Evolutionary conservation across 2,888 invertebrate genomes (phyloP).

Genomic region (Junonia oenone): DNA sequence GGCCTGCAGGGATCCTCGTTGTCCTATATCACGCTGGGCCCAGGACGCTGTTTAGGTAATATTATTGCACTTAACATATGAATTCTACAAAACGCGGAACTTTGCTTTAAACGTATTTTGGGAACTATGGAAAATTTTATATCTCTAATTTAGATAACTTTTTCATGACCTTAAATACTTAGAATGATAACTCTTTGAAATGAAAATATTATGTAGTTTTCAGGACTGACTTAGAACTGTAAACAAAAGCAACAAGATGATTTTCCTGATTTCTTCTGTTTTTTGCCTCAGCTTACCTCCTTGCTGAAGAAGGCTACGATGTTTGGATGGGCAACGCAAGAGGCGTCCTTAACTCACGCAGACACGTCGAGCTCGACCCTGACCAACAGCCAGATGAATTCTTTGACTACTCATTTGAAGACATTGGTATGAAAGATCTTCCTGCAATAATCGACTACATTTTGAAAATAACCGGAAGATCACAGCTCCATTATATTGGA

Average conservation of each 20-base stretch:
- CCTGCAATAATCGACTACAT: slow-evolving; percentile 57
- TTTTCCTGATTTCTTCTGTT: no score
- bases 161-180: no score
- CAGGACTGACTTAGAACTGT: no score
- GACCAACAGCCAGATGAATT: slow-evolving; percentile 45
- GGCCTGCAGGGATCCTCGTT: slow-evolving; percentile 36
- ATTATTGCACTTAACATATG: neutral
- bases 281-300: slow-evolving; percentile 61
- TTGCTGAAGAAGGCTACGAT: slow-evolving; percentile 84
- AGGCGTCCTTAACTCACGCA: slow-evolving; percentile 85
- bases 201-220: no score
- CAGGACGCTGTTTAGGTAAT: slow-evolving; percentile 35
- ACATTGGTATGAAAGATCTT: slow-evolving; percentile 53
- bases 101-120: no score
- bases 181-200: no score
- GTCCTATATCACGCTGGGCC: slow-evolving; percentile 32
- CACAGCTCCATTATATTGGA: slow-evolving; percentile 58
- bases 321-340: slow-evolving; percentile 91
- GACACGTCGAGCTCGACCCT: slow-evolving; percentile 66
- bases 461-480: slow-evolving; percentile 40
- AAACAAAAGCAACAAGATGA: no score
- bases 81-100: neutral
- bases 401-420: slow-evolving; percentile 60
- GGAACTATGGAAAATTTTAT: neutral
- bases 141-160: no score